phyloP scores from a whole-genome alignment of 2,888 invertebrate genomes.

The Drosophila kanekoi region DNA sequence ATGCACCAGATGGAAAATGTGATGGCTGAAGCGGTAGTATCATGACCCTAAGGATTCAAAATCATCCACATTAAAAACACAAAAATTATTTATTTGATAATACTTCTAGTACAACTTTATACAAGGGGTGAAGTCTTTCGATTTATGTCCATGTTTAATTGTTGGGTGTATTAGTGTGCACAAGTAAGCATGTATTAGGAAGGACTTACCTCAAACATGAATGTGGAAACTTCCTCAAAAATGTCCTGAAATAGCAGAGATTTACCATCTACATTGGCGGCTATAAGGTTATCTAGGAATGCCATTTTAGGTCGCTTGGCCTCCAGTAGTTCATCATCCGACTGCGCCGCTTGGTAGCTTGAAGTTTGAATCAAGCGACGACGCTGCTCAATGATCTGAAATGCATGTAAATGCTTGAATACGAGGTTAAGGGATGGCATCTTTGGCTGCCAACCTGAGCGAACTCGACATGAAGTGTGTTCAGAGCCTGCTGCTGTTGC shows the following conservation, averaged over 20 bases:
- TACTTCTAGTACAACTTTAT: too few species aligned
- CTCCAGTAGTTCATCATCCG: slow-evolving; percentile 33
- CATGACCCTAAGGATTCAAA: slow-evolving; percentile 85
- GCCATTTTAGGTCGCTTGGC: slow-evolving; percentile 68
- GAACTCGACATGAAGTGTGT: slow-evolving; percentile 60
- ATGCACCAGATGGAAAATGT: slow-evolving; percentile 86
- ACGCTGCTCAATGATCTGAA: slow-evolving; percentile 59
- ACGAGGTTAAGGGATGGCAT: background rate
- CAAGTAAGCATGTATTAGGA: background rate
- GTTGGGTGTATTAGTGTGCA: too few species aligned
- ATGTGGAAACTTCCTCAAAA: slow-evolving; percentile 79
- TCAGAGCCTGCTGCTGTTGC: slow-evolving; percentile 83
- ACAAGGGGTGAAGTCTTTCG: too few species aligned
- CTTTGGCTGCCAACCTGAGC: slow-evolving; percentile 21
- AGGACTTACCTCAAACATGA: slow-evolving; percentile 73
- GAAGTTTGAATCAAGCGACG: slow-evolving; percentile 35
- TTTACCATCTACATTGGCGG: slow-evolving; percentile 68
- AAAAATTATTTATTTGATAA: too few species aligned
- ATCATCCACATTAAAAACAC: too few species aligned
- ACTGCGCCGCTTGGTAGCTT: slow-evolving; percentile 9
- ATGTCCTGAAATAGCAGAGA: slow-evolving; percentile 71
- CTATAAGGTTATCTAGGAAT: slow-evolving; percentile 76
- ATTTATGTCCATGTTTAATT: too few species aligned
- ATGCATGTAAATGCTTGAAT: background rate
- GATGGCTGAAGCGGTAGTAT: slow-evolving; percentile 87